Evolutionary conservation across 2,797 vertebrate genomes (phyloP).

Genomic region (Eurystomus glaucurus): DNA sequence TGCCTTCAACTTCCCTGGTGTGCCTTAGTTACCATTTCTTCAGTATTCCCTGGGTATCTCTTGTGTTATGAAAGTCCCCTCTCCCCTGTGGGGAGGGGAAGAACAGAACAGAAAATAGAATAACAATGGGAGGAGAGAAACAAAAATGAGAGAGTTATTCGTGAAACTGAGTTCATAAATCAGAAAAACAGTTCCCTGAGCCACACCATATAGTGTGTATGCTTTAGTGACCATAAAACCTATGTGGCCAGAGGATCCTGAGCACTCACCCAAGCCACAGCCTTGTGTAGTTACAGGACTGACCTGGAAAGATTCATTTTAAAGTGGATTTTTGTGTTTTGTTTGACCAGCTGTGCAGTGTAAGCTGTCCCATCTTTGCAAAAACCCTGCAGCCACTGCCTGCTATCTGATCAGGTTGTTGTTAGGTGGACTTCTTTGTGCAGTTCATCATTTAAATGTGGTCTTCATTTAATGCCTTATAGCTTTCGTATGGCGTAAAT

Average conservation of each 20-base stretch:
- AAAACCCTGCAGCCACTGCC: neutral
- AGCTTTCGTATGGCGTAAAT: neutral
- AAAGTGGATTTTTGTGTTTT: neutral
- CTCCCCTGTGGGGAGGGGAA: neutral
- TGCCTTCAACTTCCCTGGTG: conserved; percentile 18
- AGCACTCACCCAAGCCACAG: neutral
- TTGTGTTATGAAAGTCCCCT: conserved; percentile 21
- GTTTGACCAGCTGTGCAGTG: neutral
- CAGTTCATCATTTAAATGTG: neutral
- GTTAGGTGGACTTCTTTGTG: neutral
- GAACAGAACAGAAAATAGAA: conserved; percentile 39
- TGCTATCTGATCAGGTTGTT: neutral
- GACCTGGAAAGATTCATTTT: neutral
- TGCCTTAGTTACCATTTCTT: conserved; percentile 43
- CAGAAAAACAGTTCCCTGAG: neutral
- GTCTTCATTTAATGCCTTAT: conserved; percentile 38
- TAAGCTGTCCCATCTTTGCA: neutral
- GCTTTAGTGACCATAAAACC: neutral
- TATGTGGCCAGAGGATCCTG: neutral
- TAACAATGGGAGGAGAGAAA: conserved; percentile 34
- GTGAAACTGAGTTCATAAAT: conserved; percentile 10
- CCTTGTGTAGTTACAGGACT: neutral
- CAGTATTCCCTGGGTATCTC: conserved; percentile 40
- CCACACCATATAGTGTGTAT: neutral
- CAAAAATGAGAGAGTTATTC: neutral